Base-by-base conservation (phyloP, 2,797 vertebrate genomes). In the Percopsis omiscomaycus region DNA sequence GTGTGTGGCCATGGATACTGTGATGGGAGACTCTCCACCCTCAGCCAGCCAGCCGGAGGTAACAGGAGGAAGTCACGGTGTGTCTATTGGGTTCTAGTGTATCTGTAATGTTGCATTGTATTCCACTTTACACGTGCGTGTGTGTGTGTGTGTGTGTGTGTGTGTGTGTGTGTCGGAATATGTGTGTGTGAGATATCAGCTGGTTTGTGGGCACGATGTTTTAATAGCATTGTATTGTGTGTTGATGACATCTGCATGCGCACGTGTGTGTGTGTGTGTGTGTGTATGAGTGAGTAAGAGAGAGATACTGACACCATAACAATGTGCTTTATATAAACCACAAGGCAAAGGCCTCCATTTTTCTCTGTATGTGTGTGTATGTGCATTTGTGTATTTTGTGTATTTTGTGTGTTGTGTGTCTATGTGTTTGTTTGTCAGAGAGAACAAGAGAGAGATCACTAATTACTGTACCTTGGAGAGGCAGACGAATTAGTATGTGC, bases 351-450 rank as follows among this genome's bases (percentile, higher is more conserved):
- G 30, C 5, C 3, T 51, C 1, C n/a, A 55, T 30, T 16, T 59
- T 46, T 27, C 30, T 58, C 42, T 59, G 68, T 8, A 2, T 55
- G n/a, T 46, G 45, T 49, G 62, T 16, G 54, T 11, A 5, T 4
- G 27, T 47, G 48, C 22, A 3, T 30, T 46, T 14, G 10, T 1
- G 32, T 9, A 27, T 28, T 50, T 54, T 47, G 14, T 47, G 2
- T 30, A 8, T 1, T 0, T 6, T 30, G 14, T 64, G 53, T 53
- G 48, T 59, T 42, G 27, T 45, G 8, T 55, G 50, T 55, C 49
- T 44, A 29, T 47, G 42, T 44, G 45, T 55, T 16, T 48, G 44
- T 68, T 58, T 56, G 58, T 61, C 6, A 15, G 55, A 16, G 50
- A 14, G 45, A 28, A 13, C 32, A 29, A 47, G 12, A 30, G 61